A percentile compares a stretch with the other conserved stretches of the same genome.
phyloP scores from a whole-genome alignment of 2,113 vertebrate species.

The Connochaetes taurinus region DNA sequence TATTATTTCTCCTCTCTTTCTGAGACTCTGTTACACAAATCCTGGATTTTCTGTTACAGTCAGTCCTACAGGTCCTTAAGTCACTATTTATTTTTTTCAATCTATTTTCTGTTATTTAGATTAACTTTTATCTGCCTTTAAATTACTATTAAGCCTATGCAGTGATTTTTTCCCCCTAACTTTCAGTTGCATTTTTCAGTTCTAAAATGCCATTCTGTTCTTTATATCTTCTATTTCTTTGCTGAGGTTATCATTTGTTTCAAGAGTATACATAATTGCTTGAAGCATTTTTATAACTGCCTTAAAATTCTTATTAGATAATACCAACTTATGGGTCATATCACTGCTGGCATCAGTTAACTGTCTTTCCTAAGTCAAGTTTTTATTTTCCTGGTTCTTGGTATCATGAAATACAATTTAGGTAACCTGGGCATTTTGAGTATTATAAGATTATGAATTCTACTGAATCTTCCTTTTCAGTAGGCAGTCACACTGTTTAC shows the following conservation, averaged over 20 bases:
- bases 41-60: neutral
- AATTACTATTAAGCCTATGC: neutral
- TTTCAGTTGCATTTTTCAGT: slow-evolving; percentile 19
- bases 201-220: neutral
- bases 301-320: slow-evolving; percentile 37
- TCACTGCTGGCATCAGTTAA: neutral
- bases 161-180: neutral
- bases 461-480: neutral
- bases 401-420: neutral
- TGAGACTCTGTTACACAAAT: neutral
- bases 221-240: slow-evolving; percentile 15
- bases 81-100: neutral
- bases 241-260: slow-evolving; percentile 4
- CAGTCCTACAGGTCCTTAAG: neutral
- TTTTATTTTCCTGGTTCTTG: slow-evolving; percentile 9
- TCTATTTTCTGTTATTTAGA: slow-evolving; percentile 11
- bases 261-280: neutral
- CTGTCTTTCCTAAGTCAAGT: neutral
- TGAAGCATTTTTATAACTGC: slow-evolving; percentile 9
- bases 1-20: neutral
- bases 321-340: slow-evolving; percentile 18
- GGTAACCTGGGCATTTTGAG: neutral
- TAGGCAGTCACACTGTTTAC: neutral
- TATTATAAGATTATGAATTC: neutral
- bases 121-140: slow-evolving; percentile 14